phyloP scores from a whole-genome alignment of 1,140 invertebrate species.

The Holcopasites calliopsidis region DNA sequence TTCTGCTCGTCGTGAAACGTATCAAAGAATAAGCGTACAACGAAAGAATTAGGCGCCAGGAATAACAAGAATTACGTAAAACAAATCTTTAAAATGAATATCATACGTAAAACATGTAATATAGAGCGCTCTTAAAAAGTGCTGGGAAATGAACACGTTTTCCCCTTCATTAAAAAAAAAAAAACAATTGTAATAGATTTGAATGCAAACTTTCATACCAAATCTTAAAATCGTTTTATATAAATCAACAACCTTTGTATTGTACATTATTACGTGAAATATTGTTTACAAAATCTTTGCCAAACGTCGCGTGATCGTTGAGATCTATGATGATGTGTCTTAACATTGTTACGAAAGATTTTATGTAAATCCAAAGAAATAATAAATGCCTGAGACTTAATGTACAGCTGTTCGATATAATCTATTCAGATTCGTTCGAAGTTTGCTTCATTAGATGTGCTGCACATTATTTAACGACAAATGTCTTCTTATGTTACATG shows the following conservation, averaged over 20 bases:
- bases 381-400: conserved; percentile 46
- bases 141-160: conserved; percentile 7
- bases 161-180: background rate
- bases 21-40: background rate
- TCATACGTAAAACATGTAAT: background rate
- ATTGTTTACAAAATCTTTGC: conserved; percentile 39
- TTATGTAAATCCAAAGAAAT: conserved; percentile 41
- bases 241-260: conserved; percentile 38
- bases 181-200: conserved; percentile 22
- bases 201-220: conserved; percentile 27
- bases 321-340: conserved; percentile 24
- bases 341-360: conserved; percentile 40
- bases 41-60: no score
- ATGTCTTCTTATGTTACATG: conserved; percentile 33
- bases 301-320: conserved; percentile 7
- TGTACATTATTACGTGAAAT: conserved; percentile 39
- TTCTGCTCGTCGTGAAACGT: conserved; percentile 10
- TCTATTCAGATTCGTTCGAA: conserved; percentile 2
- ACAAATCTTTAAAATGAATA: background rate
- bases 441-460: background rate
- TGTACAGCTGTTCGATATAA: conserved; percentile 26
- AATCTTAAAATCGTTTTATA: conserved; percentile 41
- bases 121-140: conserved; percentile 9
- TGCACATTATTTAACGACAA: conserved; percentile 15
- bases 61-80: background rate